Percentiles rank a stretch among this genome's conserved stretches.
These are phyloP conservation scores for Pecten maximus DNA, from an alignment of 2,888 invertebrate species.

Conservation along the genomic window DNA sequence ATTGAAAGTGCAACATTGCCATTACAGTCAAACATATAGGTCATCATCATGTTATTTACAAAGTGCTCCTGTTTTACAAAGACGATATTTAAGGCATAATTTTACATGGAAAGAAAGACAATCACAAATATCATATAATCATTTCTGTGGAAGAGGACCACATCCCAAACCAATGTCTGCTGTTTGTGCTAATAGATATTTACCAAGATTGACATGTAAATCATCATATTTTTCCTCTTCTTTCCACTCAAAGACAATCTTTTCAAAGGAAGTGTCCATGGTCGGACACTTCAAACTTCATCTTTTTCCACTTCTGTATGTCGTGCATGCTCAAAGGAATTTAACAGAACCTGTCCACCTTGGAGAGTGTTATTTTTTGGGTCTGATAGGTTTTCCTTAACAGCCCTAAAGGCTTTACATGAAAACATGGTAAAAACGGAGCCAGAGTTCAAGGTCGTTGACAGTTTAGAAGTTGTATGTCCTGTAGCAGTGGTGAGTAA, in stretches of 20 bases:
- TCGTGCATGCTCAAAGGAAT: background rate
- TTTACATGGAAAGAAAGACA: background rate
- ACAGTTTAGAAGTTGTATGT: constrained; percentile 61
- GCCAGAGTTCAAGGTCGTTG: constrained; percentile 46
- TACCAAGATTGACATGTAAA: background rate
- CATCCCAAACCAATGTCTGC: background rate
- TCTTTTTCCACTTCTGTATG: background rate
- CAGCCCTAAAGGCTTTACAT: constrained; percentile 88
- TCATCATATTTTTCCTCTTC: background rate
- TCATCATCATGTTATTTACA: background rate
- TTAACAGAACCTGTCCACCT: constrained; percentile 74
- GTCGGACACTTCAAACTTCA: background rate
- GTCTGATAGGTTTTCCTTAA: constrained; percentile 91
- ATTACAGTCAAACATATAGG: background rate
- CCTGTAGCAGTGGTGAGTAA: constrained; percentile 53
- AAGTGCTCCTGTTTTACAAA: background rate
- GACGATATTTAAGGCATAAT: background rate
- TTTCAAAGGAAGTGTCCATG: background rate
- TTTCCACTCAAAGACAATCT: background rate
- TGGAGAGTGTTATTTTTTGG: constrained; percentile 93
- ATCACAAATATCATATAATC: background rate
- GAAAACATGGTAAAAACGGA: constrained; percentile 84
- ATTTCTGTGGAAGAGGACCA: background rate
- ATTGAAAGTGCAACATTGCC: background rate
- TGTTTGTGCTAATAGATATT: background rate